Evolutionary conservation across 2,797 vertebrate species (phyloP).

Genomic region (Enteromius thamalakanensis): DNA sequence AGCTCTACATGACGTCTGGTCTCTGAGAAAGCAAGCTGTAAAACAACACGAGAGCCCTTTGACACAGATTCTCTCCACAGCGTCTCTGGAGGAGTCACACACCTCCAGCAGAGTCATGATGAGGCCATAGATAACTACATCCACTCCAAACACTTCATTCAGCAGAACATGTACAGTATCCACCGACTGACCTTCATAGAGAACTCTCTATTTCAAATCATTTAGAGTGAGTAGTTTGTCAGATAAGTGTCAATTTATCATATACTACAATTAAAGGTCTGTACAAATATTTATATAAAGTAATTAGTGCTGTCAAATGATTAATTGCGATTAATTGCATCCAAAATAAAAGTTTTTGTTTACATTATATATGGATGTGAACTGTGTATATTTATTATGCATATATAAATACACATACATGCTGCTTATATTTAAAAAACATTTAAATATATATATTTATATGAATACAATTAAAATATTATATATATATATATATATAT

Average conservation of each 20-base stretch:
- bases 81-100: not conserved
- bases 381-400: no score
- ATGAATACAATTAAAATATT: no score
- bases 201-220: not conserved
- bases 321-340: no score
- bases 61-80: constrained; percentile 32
- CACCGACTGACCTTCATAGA: not conserved
- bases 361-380: no score
- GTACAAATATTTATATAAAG: no score
- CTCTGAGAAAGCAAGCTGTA: constrained; percentile 16
- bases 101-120: constrained; percentile 1
- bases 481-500: no score
- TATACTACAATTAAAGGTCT: not conserved
- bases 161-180: not conserved
- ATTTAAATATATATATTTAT: no score
- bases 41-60: constrained; percentile 31
- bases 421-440: no score
- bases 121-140: not conserved
- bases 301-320: no score
- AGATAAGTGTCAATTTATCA: not conserved
- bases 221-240: not conserved
- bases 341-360: no score
- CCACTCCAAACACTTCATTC: not conserved
- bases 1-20: not conserved
- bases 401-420: no score